A percentile compares a stretch with the other conserved stretches of the same genome.
These are phyloP conservation scores for Zaprionus lineosus DNA, from an alignment of 2,888 invertebrate species.

Conservation along the genomic window DNA sequence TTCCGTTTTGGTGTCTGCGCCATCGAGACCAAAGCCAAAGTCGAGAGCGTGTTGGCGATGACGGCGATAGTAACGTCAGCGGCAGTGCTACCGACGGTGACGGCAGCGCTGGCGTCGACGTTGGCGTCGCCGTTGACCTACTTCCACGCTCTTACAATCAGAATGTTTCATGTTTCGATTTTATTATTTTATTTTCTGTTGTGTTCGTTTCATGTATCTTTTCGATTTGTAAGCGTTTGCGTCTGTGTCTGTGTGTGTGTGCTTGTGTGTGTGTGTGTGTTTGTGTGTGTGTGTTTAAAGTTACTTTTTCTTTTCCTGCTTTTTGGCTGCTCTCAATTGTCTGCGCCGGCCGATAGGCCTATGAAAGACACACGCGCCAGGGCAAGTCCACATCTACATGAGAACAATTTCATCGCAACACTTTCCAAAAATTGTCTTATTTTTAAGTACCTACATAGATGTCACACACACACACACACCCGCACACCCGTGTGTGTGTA, in stretches of 20 bases:
- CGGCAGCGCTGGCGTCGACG: conserved; percentile 1
- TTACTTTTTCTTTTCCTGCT: conserved; percentile 74
- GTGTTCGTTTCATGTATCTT: conserved; percentile 68
- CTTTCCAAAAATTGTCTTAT: conserved; percentile 54
- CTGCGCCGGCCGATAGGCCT: conserved; percentile 65
- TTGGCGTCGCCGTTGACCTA: conserved; percentile 59
- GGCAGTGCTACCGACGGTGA: conserved; percentile 11
- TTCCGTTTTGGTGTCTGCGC: conserved; percentile 51
- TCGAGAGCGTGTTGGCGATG: conserved; percentile 59
- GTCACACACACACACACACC: neutral
- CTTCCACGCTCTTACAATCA: conserved; percentile 78
- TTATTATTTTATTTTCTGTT: conserved; percentile 71
- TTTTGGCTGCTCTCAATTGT: conserved; percentile 73
- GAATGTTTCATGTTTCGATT: conserved; percentile 81
- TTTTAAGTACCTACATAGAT: neutral
- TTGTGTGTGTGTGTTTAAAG: conserved; percentile 55
- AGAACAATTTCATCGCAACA: conserved; percentile 73
- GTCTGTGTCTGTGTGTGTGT: conserved; percentile 24
- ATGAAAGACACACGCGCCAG: conserved; percentile 55
- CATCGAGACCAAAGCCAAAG: conserved; percentile 37
- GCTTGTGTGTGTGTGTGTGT: conserved; percentile 21
- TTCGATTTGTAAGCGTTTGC: too few relatives aligned
- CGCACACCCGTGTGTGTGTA: neutral
- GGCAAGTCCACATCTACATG: conserved; percentile 32
- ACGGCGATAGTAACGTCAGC: conserved; percentile 23